phyloP scores from a whole-genome alignment of 2,888 invertebrate species.

The Lypha dubia region DNA sequence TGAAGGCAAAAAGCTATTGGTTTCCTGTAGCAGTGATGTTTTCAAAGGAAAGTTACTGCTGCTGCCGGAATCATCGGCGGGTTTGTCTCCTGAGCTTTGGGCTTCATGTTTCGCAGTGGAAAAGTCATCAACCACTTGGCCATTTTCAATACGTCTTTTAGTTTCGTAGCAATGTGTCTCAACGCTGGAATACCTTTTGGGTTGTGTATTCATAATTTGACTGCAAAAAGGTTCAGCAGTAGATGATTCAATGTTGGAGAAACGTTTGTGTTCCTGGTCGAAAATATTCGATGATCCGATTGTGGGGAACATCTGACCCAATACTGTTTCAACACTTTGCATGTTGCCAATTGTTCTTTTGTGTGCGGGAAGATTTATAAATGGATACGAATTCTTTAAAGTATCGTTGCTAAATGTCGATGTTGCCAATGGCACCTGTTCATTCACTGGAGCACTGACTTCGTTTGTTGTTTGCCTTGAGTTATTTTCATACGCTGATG shows the following conservation, averaged over 20 bases:
- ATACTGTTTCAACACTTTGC: constrained; percentile 77
- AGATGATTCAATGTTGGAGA: constrained; percentile 80
- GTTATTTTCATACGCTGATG: constrained; percentile 81
- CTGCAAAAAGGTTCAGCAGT: constrained; percentile 71
- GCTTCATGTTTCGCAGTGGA: constrained; percentile 78
- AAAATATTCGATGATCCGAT: constrained; percentile 79
- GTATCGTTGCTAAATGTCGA: constrained; percentile 52
- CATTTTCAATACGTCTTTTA: constrained; percentile 81
- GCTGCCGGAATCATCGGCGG: too few relatives aligned
- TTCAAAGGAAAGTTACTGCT: constrained; percentile 52
- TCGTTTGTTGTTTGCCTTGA: constrained; percentile 78
- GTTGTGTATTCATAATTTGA: constrained; percentile 75
- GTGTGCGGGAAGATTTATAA: constrained; percentile 31
- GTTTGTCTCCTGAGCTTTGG: constrained; percentile 75
- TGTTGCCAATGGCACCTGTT: constrained; percentile 69
- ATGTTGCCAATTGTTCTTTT: constrained; percentile 63
- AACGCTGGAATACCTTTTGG: constrained; percentile 82
- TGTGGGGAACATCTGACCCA: constrained; percentile 79
- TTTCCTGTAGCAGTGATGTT: constrained; percentile 1
- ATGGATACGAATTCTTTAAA: constrained; percentile 47
- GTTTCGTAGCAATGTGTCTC: constrained; percentile 81
- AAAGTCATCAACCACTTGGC: constrained; percentile 80
- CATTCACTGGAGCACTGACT: constrained; percentile 71
- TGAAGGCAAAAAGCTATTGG: constrained; percentile 6
- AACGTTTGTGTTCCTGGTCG: constrained; percentile 79